Evolutionary conservation across 2,888 invertebrate genomes (phyloP), one percentile per base, ranked within the genome.

Genomic region (Diarsia rubi): DNA sequence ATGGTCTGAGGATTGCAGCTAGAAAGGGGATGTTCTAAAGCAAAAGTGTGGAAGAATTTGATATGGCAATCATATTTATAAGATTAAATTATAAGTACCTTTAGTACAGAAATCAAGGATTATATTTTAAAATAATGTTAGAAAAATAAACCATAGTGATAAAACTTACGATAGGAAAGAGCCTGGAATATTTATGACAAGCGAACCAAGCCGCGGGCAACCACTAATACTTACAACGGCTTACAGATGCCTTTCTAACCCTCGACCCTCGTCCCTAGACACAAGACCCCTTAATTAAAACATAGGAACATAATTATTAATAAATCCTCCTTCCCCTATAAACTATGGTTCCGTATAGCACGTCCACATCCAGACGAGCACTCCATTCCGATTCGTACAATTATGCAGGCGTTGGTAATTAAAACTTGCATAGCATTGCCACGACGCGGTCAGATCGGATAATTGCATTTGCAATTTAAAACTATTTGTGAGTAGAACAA

Each of bases 391-490:
- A 86, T 86, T 82, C 85, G 69, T 73, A 73, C 86, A 88, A 89
- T 90, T 91, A 90, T 89, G 87, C 91, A 88, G 81, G 87, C 77
- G 79, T 75, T 76, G 84, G 87, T 88, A 90, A 90, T 91, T 91
- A 91, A 90, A 90, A 87, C 87, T 87, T 81, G 89, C 85, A 83
- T 82, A 81, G 85, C 76, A 78, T 78, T 68, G 74, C 82, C 74
- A 45, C 68, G 81, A 59, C 77, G 78, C 86, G 86, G 88, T 89
- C 89, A 84, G 83, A 80, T 54, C 75, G 70, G 81, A 88, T 90
- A 90, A 91, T 91, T 90, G 89, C 90, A 91, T 92, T 91, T 90
- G 90, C 91, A 91, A 92, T 91, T 90, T 91, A 90, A 91, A 92
- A 90, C 89, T 88, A 91, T 90, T 88, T 88, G 89, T 75, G 84